Base-by-base conservation (phyloP, 2,888 invertebrate genomes). In the Scelioninae gen. 2 region DNA sequence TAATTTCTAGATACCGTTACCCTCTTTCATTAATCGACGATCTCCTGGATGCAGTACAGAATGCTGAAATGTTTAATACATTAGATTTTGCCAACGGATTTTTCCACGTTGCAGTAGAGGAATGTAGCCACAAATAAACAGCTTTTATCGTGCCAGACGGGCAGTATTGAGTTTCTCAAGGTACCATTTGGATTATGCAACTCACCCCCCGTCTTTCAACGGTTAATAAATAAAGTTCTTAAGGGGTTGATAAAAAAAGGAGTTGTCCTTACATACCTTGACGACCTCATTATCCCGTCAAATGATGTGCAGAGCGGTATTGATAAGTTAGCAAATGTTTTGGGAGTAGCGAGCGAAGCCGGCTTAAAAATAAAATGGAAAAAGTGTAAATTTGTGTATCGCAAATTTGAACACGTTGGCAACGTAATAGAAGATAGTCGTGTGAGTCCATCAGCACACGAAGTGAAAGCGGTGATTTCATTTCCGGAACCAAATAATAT, bases 41-140 rank as follows among this genome's bases (percentile, higher is more conserved):
- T 22, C 19, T 53, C 22, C 16, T 65, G 9, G 65, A 65, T 35
- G n/a, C 22, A 5, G 13, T 65, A 37, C 45, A 25, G 11, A 25
- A n/a, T 16, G 55, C 65, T 0, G 45, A 35, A 18, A 19, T 53
- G 9, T 65, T 55, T 18, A 46, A 19, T 0, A 35, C 35, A 4
- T 13, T 65, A 5, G 55, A 65, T 37, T 35, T 55, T 2, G n/a
- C 22, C 9, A 45, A 55, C 10, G 46, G 65, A 2, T 55, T 53
- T 35, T 65, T 65, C 6, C 55, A 65, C n/a, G 65, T 65, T 1
- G 22, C 65, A 2, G 53, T 65, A 11, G 53, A 33, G 1, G 65
- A 57, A 15, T 13, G 9, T 25, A 45, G 45, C 2, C 22, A 13
- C 2, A 45, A 45, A 13, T 45, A 19, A 25, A 45, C 45, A 4